These are phyloP conservation scores for Psephotus haematonotus DNA, from an alignment of 2,113 vertebrate genomes.

Conservation along the genomic window DNA sequence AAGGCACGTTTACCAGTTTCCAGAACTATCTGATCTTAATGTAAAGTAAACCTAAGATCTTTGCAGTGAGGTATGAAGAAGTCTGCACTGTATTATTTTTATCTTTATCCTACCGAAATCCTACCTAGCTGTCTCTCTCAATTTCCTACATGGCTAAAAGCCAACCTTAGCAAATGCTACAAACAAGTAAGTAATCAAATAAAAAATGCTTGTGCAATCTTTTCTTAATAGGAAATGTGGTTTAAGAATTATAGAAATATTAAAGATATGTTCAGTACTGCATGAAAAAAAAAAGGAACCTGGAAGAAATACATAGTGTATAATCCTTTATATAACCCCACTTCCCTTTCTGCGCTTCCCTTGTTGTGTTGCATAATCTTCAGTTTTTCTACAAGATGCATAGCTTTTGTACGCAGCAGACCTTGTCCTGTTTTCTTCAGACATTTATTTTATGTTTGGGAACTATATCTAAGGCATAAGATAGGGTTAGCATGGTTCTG, in stretches of 20 bases:
- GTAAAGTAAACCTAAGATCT: background rate
- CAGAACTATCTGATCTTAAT: background rate
- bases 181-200: background rate
- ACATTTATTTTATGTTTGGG: background rate
- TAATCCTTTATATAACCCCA: background rate
- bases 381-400: background rate
- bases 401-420: background rate
- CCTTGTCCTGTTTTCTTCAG: background rate
- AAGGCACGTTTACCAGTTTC: background rate
- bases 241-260: background rate
- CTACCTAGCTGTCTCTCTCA: background rate
- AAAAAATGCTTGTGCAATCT: background rate
- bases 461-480: background rate
- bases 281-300: background rate
- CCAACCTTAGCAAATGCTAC: background rate
- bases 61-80: background rate
- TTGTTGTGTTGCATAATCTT: background rate
- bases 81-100: background rate
- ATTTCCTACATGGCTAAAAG: background rate
- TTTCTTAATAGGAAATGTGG: background rate
- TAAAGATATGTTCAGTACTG: background rate
- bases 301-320: background rate
- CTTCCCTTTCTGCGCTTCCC: background rate
- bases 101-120: background rate
- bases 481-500: background rate